Percentiles rank a stretch among this genome's conserved stretches.
phyloP scores from a whole-genome alignment of 1,140 invertebrate species.

The Cecropterus lyciades region DNA sequence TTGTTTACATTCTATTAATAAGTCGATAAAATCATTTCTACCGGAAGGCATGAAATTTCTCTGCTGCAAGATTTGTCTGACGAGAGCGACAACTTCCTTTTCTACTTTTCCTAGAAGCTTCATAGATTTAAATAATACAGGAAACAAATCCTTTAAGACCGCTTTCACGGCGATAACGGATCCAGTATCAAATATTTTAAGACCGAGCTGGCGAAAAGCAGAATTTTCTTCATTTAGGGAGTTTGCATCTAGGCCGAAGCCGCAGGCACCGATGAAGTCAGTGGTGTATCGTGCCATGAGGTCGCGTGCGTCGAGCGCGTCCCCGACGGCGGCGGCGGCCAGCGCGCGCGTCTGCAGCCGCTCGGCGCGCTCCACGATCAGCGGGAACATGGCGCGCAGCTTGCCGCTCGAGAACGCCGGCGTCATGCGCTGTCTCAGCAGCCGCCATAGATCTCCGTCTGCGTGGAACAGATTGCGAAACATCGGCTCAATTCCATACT shows the following conservation, averaged over 20 bases:
- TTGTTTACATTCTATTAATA: constrained; percentile 83
- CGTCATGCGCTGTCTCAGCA: constrained; percentile 82
- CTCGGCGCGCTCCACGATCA: constrained; percentile 64
- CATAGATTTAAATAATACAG: constrained; percentile 47
- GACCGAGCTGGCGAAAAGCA: constrained; percentile 63
- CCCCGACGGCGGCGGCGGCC: constrained; percentile 32
- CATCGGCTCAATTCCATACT: constrained; percentile 39
- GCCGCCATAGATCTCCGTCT: constrained; percentile 81
- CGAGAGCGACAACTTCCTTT: constrained; percentile 43
- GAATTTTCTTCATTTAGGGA: constrained; percentile 67
- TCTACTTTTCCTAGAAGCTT: constrained; percentile 47
- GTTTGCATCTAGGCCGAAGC: constrained; percentile 68
- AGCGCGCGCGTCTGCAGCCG: constrained; percentile 52
- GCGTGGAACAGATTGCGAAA: constrained; percentile 40
- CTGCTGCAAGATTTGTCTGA: constrained; percentile 49
- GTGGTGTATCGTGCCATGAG: constrained; percentile 77
- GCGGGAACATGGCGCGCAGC: constrained; percentile 83
- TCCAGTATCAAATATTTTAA: constrained; percentile 61
- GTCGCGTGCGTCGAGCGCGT: constrained; percentile 71
- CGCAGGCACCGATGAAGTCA: constrained; percentile 81
- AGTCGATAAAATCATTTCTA: constrained; percentile 85
- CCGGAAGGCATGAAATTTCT: constrained; percentile 57
- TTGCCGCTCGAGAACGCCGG: constrained; percentile 86
- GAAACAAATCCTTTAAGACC: constrained; percentile 54
- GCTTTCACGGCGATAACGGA: constrained; percentile 26